A percentile compares a stretch with the other conserved stretches of the same genome.
These are phyloP conservation scores for Polydrusus pterygomalis DNA, from an alignment of 2,888 invertebrate genomes.

Conservation along the genomic window DNA sequence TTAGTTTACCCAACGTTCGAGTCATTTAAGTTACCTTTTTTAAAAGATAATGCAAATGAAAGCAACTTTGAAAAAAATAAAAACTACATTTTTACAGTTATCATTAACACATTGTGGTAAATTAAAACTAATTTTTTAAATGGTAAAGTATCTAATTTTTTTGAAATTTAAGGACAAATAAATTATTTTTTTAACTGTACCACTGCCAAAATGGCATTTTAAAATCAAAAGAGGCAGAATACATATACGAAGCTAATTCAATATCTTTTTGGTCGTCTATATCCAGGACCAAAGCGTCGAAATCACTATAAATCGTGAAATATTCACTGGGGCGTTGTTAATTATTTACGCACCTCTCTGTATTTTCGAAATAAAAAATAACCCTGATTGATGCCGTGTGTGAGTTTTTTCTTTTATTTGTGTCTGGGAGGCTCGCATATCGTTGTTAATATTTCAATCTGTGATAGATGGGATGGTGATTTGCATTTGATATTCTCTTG, in stretches of 20 bases:
- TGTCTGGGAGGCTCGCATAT: conserved; percentile 40
- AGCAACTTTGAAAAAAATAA: too few relatives aligned
- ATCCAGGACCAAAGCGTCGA: background rate
- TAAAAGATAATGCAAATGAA: too few relatives aligned
- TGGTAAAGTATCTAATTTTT: too few relatives aligned
- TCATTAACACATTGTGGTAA: too few relatives aligned
- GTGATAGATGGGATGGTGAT: conserved; percentile 39
- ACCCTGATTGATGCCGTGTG: conserved; percentile 34
- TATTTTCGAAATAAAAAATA: conserved; percentile 32
- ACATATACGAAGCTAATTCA: conserved; percentile 25
- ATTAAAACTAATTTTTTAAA: too few relatives aligned
- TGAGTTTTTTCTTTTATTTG: conserved; percentile 39
- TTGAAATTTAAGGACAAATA: too few relatives aligned
- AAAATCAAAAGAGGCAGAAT: conserved; percentile 26
- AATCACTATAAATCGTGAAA: conserved; percentile 38
- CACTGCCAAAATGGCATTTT: background rate
- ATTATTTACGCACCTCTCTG: conserved; percentile 33
- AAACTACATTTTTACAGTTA: too few relatives aligned
- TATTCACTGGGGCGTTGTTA: conserved; percentile 29
- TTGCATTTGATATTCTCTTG: conserved; percentile 26
- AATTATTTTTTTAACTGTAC: too few relatives aligned
- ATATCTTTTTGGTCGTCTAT: conserved; percentile 28
- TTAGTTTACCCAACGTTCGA: too few relatives aligned
- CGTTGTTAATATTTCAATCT: conserved; percentile 40
- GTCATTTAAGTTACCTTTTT: too few relatives aligned